These are phyloP conservation scores for Polyergus mexicanus DNA, from an alignment of 1,140 invertebrate species.

Conservation along the genomic window DNA sequence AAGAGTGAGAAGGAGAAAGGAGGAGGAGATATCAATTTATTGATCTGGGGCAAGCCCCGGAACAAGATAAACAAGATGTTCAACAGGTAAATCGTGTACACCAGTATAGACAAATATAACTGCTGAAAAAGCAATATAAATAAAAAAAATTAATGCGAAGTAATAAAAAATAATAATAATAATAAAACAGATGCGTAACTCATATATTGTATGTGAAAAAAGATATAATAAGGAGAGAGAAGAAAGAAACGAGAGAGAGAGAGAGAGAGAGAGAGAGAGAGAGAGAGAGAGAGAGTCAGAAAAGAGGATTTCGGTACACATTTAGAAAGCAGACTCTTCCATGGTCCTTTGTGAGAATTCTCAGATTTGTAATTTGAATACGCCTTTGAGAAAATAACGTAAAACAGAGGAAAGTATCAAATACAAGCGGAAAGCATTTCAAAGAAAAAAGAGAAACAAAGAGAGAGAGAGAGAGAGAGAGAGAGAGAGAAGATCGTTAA, in stretches of 20 bases:
- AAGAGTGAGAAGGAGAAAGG: background rate
- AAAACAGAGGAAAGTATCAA: background rate
- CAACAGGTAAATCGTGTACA: slow-evolving; percentile 57
- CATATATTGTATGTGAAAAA: background rate
- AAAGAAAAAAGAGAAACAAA: background rate
- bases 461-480: background rate
- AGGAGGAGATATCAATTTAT: slow-evolving; percentile 55
- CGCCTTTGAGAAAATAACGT: background rate
- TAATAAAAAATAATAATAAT: background rate
- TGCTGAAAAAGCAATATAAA: background rate
- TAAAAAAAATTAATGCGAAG: slow-evolving; percentile 17
- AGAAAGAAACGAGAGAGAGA: background rate
- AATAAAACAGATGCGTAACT: slow-evolving; percentile 2
- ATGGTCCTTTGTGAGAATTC: background rate
- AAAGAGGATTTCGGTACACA: background rate
- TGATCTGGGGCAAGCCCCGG: slow-evolving; percentile 42
- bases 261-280: background rate
- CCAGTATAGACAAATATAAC: slow-evolving; percentile 13
- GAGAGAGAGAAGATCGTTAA: background rate
- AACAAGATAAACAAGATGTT: slow-evolving; percentile 59
- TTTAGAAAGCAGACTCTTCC: slow-evolving; percentile 1
- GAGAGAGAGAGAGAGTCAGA: background rate
- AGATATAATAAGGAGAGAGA: background rate
- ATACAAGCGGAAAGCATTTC: background rate
- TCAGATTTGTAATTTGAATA: background rate